phyloP scores from a whole-genome alignment of 2,888 invertebrate genomes.

The Junonia oenone region DNA sequence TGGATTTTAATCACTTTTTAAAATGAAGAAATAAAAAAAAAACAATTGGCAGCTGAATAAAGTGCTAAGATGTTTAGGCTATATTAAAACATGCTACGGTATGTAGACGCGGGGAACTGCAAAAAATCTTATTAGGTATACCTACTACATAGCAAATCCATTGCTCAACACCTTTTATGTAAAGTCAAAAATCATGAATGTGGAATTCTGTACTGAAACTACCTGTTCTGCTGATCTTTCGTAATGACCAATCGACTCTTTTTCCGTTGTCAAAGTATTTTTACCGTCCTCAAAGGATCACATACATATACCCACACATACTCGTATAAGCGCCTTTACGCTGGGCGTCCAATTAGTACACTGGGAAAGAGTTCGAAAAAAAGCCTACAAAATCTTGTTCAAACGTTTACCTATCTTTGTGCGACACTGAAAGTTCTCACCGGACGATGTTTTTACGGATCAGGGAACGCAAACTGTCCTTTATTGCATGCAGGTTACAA shows the following conservation, averaged over 20 bases:
- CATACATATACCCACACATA: background rate
- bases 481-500: background rate
- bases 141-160: too few species aligned
- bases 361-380: slow-evolving; percentile 1
- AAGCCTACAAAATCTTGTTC: slow-evolving; percentile 7
- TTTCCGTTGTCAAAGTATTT: background rate
- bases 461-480: background rate
- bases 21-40: too few species aligned
- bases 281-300: background rate
- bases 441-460: slow-evolving; percentile 1
- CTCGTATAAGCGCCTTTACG: background rate
- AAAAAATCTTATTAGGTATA: too few species aligned
- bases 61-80: too few species aligned
- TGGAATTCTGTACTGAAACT: too few species aligned
- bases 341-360: slow-evolving; percentile 6
- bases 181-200: too few species aligned
- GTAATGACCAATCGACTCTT: background rate
- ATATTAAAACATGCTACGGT: too few species aligned
- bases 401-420: slow-evolving; percentile 8
- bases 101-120: too few species aligned
- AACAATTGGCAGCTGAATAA: too few species aligned
- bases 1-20: too few species aligned
- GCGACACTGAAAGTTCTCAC: background rate
- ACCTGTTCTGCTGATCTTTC: background rate
- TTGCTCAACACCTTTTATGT: too few species aligned